These are phyloP conservation scores for Coptodon rendalli DNA, from an alignment of 2,113 vertebrate species.

Conservation along the genomic window DNA sequence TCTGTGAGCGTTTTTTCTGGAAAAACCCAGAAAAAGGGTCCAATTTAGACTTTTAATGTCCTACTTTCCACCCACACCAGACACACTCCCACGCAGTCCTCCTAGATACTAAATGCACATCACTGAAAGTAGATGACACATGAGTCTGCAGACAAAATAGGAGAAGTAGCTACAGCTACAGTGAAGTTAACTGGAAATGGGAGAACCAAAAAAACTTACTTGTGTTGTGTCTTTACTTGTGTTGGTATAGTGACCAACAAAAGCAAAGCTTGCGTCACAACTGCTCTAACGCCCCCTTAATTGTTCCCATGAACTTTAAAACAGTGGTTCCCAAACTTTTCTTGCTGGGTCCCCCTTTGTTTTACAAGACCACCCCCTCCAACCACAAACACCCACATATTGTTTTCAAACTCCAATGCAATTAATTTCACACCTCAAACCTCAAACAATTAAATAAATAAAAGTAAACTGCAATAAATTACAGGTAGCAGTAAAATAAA, in stretches of 20 bases:
- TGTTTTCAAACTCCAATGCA: not conserved
- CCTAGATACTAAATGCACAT: not conserved
- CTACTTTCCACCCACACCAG: not conserved
- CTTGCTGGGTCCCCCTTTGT: not conserved
- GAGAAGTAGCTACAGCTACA: not conserved
- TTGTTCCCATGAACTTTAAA: not conserved
- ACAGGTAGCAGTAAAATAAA: not conserved
- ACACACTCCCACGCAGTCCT: not conserved
- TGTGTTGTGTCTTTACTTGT: not conserved
- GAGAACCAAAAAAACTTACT: not conserved
- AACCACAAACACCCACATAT: not conserved
- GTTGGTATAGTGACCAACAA: not conserved
- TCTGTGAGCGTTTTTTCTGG: not conserved
- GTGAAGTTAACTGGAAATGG: not conserved
- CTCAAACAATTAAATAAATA: not conserved
- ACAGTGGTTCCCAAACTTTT: not conserved
- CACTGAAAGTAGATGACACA: not conserved
- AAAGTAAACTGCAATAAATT: not conserved
- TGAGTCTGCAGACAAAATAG: not conserved
- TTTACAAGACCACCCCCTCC: not conserved
- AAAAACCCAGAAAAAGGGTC: not conserved
- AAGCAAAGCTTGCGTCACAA: not conserved
- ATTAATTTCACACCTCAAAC: not conserved
- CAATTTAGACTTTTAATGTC: not conserved
- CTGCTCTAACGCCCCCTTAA: not conserved